Evolutionary conservation across 2,113 vertebrate genomes (phyloP).

Genomic region (Blennius ocellaris): DNA sequence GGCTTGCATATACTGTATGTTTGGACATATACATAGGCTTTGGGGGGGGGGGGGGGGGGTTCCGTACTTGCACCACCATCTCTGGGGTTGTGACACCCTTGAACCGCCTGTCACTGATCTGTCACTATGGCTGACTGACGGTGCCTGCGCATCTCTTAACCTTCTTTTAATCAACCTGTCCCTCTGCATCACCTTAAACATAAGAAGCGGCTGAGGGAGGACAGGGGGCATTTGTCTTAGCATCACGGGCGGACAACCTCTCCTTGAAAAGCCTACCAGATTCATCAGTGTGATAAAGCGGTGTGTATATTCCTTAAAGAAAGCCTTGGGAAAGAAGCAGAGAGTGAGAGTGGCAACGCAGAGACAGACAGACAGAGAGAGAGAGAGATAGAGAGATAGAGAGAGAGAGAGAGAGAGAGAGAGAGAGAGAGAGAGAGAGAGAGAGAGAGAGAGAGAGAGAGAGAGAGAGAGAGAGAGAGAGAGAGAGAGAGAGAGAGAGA

Average conservation of each 20-base stretch:
- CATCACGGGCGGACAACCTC: constrained; percentile 73
- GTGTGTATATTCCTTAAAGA: constrained; percentile 53
- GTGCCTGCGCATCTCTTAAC: constrained; percentile 75
- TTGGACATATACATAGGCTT: not conserved
- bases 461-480: too few species aligned
- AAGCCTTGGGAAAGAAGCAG: constrained; percentile 59
- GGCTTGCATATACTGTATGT: constrained; percentile 14
- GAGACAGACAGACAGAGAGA: constrained; percentile 13
- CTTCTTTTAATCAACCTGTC: constrained; percentile 86
- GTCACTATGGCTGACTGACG: constrained; percentile 76
- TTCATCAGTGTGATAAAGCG: constrained; percentile 83
- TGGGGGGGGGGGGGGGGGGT: constrained; percentile 17
- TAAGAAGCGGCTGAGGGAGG: constrained; percentile 62
- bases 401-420: too few species aligned
- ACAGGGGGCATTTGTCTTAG: constrained; percentile 79
- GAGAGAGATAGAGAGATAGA: too few species aligned
- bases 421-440: too few species aligned
- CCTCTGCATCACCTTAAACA: constrained; percentile 79
- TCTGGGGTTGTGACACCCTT: constrained; percentile 61
- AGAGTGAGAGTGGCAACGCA: constrained; percentile 9
- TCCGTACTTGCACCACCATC: constrained; percentile 34
- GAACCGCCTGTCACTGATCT: constrained; percentile 74
- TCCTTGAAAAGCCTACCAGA: constrained; percentile 82
- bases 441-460: too few species aligned
- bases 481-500: not conserved